Conservation (phyloP, 2,888 invertebrate genomes). For the Clivina fossor region DNA sequence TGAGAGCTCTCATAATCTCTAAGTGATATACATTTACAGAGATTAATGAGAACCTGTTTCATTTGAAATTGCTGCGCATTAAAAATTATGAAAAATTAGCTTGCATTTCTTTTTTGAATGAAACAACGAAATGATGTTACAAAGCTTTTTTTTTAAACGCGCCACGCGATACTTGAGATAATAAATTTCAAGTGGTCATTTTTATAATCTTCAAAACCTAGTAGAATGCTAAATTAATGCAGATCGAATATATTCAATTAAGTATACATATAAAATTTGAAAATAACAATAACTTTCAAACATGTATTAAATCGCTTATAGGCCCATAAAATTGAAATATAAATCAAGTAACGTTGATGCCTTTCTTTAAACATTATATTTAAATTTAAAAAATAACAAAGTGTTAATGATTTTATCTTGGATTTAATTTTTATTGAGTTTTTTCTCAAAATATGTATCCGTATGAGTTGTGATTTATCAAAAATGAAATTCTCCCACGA, state of each 20-base stretch:
- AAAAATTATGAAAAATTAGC: too few species aligned
- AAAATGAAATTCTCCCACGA: conserved; percentile 8
- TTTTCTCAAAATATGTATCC: conserved; percentile 25
- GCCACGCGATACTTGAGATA: too few species aligned
- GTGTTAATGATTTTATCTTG: conserved; percentile 4
- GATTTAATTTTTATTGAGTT: neutral
- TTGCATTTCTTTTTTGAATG: too few species aligned
- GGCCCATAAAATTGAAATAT: conserved; percentile 25
- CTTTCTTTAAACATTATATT: conserved; percentile 10
- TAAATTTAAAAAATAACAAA: conserved; percentile 33
- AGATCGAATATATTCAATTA: conserved; percentile 10
- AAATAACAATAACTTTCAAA: conserved; percentile 28
- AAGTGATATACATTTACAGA: neutral
- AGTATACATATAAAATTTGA: conserved; percentile 31
- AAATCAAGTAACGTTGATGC: conserved; percentile 15
- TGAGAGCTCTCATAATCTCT: neutral
- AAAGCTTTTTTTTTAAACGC: too few species aligned
- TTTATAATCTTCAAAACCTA: conserved; percentile 10
- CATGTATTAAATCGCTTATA: conserved; percentile 18
- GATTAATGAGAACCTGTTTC: neutral
- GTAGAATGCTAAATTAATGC: conserved; percentile 22
- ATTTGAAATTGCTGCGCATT: too few species aligned
- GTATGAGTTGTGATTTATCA: conserved; percentile 15
- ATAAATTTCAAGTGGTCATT: conserved; percentile 10
- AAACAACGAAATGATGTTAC: too few species aligned